phyloP scores from a whole-genome alignment of 2,113 vertebrate genomes.

The Herpailurus yagouaroundi region DNA sequence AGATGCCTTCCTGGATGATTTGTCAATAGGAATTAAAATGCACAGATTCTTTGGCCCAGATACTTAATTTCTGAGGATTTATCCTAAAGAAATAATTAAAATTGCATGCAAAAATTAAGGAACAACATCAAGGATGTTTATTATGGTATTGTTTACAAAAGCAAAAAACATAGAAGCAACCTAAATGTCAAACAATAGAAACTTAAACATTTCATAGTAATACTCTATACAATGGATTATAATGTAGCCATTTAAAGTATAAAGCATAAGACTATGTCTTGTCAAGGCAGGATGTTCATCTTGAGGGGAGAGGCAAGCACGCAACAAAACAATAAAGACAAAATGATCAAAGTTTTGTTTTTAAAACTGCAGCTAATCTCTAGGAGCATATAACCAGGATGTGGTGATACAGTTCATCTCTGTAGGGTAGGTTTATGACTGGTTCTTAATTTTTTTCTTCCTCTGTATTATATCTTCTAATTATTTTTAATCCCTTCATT shows the following conservation, averaged over 20 bases:
- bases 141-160: not conserved
- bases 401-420: not conserved
- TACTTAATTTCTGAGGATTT: slow-evolving; percentile 30
- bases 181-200: not conserved
- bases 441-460: not conserved
- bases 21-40: not conserved
- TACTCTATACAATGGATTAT: not conserved
- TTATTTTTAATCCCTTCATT: slow-evolving; percentile 13
- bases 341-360: not conserved
- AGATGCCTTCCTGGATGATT: not conserved
- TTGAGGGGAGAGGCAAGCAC: not conserved
- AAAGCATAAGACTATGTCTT: not conserved
- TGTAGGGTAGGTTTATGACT: not conserved
- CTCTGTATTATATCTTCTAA: not conserved
- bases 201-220: not conserved
- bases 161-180: not conserved
- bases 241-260: not conserved
- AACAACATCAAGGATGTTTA: not conserved
- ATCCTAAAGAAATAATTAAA: slow-evolving; percentile 28
- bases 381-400: not conserved
- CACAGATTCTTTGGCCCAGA: not conserved
- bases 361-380: slow-evolving; percentile 3
- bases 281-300: not conserved
- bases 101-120: not conserved
- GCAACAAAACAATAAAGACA: not conserved